phyloP scores from a whole-genome alignment of 2,888 invertebrate species.

The Lycia hirtaria region DNA sequence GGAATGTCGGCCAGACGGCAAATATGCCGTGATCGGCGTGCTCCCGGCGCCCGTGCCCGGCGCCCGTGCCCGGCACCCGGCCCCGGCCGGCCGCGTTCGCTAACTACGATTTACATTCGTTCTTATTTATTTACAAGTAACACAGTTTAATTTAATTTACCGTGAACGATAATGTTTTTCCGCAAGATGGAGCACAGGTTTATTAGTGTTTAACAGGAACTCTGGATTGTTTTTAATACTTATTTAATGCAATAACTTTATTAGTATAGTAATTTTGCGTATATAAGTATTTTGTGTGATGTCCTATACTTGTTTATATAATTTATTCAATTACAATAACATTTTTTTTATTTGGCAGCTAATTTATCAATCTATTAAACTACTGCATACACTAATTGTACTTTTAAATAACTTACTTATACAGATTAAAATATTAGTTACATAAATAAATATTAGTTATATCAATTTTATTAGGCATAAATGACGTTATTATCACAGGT shows the following conservation, averaged over 20 bases:
- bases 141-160: slow-evolving; percentile 63
- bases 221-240: background rate
- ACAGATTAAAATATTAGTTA: too few relatives aligned
- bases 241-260: background rate
- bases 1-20: slow-evolving; percentile 78
- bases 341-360: too few relatives aligned
- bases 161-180: slow-evolving; percentile 50
- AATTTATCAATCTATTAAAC: too few relatives aligned
- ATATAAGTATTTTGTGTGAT: too few relatives aligned
- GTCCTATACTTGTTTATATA: too few relatives aligned
- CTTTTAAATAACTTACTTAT: too few relatives aligned
- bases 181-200: slow-evolving; percentile 27
- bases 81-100: slow-evolving; percentile 54
- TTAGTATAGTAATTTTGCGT: background rate
- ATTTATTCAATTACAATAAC: too few relatives aligned
- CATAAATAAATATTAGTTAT: too few relatives aligned
- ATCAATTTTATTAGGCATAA: too few relatives aligned
- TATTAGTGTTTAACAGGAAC: slow-evolving; percentile 18
- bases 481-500: too few relatives aligned
- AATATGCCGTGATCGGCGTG: slow-evolving; percentile 72
- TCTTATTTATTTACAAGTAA: slow-evolving; percentile 68
- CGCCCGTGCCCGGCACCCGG: slow-evolving; percentile 40
- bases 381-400: too few relatives aligned
- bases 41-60: slow-evolving; percentile 40
- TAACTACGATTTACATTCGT: slow-evolving; percentile 75